Evolutionary conservation across 2,797 vertebrate species (phyloP).

Genomic region (Mus caroli): DNA sequence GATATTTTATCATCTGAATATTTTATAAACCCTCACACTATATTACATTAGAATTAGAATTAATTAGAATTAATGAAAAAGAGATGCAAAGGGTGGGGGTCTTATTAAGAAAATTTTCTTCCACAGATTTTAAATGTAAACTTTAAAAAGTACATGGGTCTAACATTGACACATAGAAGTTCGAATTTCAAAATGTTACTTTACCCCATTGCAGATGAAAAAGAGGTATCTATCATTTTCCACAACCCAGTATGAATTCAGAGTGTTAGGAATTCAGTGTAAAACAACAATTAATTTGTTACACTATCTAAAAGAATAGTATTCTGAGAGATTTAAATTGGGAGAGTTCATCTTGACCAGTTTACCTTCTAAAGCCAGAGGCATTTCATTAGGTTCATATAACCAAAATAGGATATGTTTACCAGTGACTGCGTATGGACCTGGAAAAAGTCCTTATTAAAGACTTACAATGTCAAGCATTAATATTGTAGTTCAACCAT

Average conservation of each 20-base stretch:
- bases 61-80: neutral
- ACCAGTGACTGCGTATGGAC: neutral
- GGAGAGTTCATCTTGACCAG: neutral
- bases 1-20: neutral
- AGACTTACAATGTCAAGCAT: neutral
- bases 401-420: neutral
- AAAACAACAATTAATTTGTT: neutral
- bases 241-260: neutral
- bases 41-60: neutral
- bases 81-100: neutral
- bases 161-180: neutral
- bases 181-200: neutral
- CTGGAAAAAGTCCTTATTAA: too few species aligned
- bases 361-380: neutral
- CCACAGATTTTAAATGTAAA: neutral
- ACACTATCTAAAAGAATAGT: neutral
- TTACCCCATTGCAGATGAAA: neutral
- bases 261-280: neutral
- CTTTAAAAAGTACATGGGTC: neutral
- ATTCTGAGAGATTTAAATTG: neutral
- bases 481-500: neutral
- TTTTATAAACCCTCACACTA: neutral
- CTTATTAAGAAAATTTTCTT: neutral
- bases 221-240: neutral
- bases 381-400: neutral